Percentiles rank a stretch among this genome's conserved stretches.
phyloP scores from a whole-genome alignment of 2,888 invertebrate species.

The Meloe dianella region DNA sequence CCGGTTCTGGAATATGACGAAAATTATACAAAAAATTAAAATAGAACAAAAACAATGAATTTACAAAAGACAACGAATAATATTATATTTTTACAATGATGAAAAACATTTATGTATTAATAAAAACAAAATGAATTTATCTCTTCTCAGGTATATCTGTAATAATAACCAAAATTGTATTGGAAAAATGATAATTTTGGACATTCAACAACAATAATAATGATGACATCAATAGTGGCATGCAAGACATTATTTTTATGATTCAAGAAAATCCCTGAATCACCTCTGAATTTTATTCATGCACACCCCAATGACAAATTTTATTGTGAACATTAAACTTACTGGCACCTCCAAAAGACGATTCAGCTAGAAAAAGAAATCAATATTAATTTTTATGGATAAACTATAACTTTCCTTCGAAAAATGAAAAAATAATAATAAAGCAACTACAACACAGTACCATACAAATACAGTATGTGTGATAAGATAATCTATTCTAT shows the following conservation, averaged over 20 bases:
- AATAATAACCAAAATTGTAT: not conserved
- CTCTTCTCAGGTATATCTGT: not conserved
- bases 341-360: constrained; percentile 66
- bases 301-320: constrained; percentile 10
- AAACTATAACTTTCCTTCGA: not conserved
- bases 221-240: constrained; percentile 7
- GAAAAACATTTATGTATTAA: not conserved
- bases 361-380: constrained; percentile 55
- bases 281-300: not conserved
- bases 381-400: constrained; percentile 10
- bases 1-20: constrained; percentile 76
- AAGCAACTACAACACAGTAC: constrained; percentile 20
- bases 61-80: constrained; percentile 17
- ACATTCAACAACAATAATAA: not conserved
- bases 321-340: constrained; percentile 56
- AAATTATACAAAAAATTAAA: constrained; percentile 14
- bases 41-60: not conserved
- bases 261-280: not conserved
- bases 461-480: constrained; percentile 25
- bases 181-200: not conserved
- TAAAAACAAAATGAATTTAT: not conserved
- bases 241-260: not conserved
- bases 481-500: constrained; percentile 41
- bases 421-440: not conserved
- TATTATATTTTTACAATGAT: constrained; percentile 1